These are phyloP conservation scores for Wasmannia auropunctata DNA, from an alignment of 1,140 invertebrate genomes.

Conservation along the genomic window DNA sequence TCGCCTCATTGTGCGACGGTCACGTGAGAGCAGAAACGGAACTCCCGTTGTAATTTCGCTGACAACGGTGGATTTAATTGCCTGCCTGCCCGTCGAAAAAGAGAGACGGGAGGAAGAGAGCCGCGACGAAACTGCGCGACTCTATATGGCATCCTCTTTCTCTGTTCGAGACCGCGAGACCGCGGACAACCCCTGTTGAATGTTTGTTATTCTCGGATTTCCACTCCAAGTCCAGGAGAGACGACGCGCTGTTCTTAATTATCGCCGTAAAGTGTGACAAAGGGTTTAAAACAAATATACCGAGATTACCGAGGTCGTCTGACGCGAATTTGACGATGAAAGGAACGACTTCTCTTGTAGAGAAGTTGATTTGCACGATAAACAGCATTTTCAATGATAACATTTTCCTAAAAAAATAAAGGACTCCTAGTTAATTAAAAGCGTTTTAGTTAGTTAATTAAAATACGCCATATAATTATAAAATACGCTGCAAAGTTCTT, in stretches of 20 bases:
- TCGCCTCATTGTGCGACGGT: conserved; percentile 55
- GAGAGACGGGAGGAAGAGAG: background rate
- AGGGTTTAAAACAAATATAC: background rate
- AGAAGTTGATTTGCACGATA: background rate
- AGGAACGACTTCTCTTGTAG: background rate
- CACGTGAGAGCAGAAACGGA: conserved; percentile 44
- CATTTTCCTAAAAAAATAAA: background rate
- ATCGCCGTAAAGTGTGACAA: conserved; percentile 18
- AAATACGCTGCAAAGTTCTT: too few relatives aligned
- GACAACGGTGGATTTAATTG: conserved; percentile 62
- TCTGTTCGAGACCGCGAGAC: background rate
- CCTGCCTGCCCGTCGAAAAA: conserved; percentile 33
- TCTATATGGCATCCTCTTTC: background rate
- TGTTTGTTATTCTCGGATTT: conserved; percentile 11
- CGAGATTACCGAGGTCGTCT: background rate
- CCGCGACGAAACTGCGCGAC: background rate
- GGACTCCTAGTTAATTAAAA: background rate
- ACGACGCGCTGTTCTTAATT: background rate
- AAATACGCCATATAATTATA: background rate
- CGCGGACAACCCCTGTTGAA: background rate
- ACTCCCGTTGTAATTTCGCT: conserved; percentile 57
- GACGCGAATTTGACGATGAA: background rate
- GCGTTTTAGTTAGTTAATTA: background rate
- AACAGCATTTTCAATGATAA: background rate
- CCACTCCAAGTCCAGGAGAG: background rate